Evolutionary conservation across 1,140 invertebrate species (phyloP).

Genomic region (Drosophila ironensis): DNA sequence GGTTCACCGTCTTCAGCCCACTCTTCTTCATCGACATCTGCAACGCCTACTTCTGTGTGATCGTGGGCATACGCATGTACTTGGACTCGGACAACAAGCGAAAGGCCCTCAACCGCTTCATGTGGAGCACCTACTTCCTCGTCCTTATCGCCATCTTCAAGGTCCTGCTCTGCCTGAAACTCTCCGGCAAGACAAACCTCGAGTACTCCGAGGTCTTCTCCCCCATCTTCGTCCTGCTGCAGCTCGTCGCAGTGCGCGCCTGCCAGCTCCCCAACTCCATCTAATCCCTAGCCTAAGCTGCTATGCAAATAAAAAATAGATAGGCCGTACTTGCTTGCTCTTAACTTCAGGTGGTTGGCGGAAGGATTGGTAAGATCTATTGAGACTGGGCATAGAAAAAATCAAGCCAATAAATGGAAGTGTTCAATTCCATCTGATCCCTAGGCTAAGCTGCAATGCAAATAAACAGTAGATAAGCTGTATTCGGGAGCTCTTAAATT

Average conservation of each 20-base stretch:
- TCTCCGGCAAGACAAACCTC: conserved; percentile 89
- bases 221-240: conserved; percentile 94
- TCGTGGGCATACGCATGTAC: conserved; percentile 96
- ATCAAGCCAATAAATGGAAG: no score
- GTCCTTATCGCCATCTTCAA: conserved; percentile 95
- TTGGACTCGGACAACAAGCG: conserved; percentile 89
- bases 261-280: conserved; percentile 89
- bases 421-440: no score
- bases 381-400: no score
- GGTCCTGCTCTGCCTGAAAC: conserved; percentile 94
- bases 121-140: conserved; percentile 93
- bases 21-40: conserved; percentile 95
- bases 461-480: no score
- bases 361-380: no score
- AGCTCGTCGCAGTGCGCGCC: conserved; percentile 94
- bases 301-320: not conserved
- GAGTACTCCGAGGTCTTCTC: conserved; percentile 96
- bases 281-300: conserved; percentile 7
- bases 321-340: no score
- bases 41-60: conserved; percentile 96
- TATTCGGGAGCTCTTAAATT: no score
- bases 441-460: no score
- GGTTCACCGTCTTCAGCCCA: conserved; percentile 94
- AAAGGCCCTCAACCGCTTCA: conserved; percentile 88
- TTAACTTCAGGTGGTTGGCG: no score